Evolutionary conservation across 2,888 invertebrate species (phyloP), one percentile per base, ranked within the genome.

Genomic region (Netelia virgata): DNA sequence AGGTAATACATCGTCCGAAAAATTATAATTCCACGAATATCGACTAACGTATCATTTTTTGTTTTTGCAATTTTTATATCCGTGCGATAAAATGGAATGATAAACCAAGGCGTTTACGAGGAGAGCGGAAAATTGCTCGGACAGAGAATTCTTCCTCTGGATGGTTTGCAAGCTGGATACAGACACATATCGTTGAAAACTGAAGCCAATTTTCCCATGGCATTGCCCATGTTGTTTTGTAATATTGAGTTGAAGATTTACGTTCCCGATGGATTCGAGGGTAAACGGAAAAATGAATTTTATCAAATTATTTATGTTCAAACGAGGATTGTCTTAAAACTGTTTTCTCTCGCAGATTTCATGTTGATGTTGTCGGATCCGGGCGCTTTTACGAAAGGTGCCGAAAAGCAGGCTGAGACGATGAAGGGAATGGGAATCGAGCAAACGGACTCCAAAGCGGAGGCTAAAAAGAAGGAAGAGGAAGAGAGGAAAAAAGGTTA

Each of bases 361-460:
- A 99, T 99, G 97, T 98, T 98, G 78, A 98, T 98, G 50, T 94
- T 99, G 87, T 98, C 98, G 16, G 99, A 99, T 94, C 99, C 99
- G 0, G 95, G 98, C 77, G 98, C 97, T 61, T 96, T 96, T 90
- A 92, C 95, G 84, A 95, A 96, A 64, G 95, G 95, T 63, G 95
- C 95, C 86, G 96, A 96, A 89, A 96, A 96, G 87, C 94, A 95
- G 80, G 94, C 95, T 20, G 95, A 95, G 87, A 95, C 96, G 89
- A 95, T 96, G 95, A 95, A 96, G 88, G 95, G 95, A 20, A 95
- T 96, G 94, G 96, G 96, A 57, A 96, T 96, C 87, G 95, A 95
- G 90, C 95, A 95, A 88, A 93, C 93, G 14, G 93, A 93, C 78
- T 70, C 91, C 28, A 93, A 93, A 81, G 91, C 93, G 9, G 93